Evolutionary conservation across 2,797 vertebrate genomes (phyloP).

Genomic region (Danio choprae): DNA sequence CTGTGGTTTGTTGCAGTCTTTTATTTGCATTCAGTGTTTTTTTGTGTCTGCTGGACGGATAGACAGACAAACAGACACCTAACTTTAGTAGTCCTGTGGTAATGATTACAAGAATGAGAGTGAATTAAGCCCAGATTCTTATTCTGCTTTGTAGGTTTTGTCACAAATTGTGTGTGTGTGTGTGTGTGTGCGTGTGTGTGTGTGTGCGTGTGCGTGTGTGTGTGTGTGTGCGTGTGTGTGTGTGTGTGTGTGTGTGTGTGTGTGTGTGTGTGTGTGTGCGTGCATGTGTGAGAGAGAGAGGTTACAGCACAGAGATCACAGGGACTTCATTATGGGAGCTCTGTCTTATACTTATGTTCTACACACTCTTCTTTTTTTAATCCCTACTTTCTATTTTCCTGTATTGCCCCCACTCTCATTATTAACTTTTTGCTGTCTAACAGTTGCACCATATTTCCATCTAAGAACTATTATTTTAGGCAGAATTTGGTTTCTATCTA

Average conservation of each 20-base stretch:
- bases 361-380: constrained; percentile 22
- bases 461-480: neutral
- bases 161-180: neutral
- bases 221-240: too few relatives aligned
- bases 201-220: too few relatives aligned
- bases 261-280: too few relatives aligned
- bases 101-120: constrained; percentile 29
- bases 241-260: too few relatives aligned
- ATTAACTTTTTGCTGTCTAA: constrained; percentile 42
- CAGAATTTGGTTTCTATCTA: constrained; percentile 4
- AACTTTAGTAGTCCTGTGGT: constrained; percentile 4
- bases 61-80: neutral
- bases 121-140: neutral
- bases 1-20: neutral
- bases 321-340: constrained; percentile 49
- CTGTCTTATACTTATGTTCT: constrained; percentile 15
- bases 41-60: neutral
- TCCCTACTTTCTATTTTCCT: constrained; percentile 11
- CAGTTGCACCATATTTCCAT: constrained; percentile 40
- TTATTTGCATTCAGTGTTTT: neutral
- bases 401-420: constrained; percentile 1
- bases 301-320: constrained; percentile 46
- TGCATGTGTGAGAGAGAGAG: neutral
- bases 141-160: constrained; percentile 25
- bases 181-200: too few relatives aligned